Base-by-base conservation (phyloP, 2,888 invertebrate species). In the Chloroclysta siterata region DNA sequence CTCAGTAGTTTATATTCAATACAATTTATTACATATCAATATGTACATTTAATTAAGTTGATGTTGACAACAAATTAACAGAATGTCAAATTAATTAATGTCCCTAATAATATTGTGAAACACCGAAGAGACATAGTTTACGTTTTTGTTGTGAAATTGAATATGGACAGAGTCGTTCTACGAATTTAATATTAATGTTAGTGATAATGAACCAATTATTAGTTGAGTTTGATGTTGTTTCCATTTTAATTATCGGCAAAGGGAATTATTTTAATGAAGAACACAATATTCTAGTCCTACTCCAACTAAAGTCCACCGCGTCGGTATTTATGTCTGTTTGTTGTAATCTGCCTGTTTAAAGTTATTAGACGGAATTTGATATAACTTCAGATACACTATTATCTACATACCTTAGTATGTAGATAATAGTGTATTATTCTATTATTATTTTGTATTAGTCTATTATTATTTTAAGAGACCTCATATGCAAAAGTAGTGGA, bases 61-160 rank as follows among this genome's bases (percentile, higher is more conserved):
- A 50, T 54, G 56, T 56, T 55, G 51, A 51, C 51, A 36, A 50
- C 17, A 28, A 61, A 46, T 42, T 48, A 42, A 41, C 14, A 10
- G 28, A 57, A 57, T 57, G 10, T 42, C 39, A 22, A 39, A 22
- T 55, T 52, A 47, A 57, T 56, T 41, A 22, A 39, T 33, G 51
- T 3, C 22, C n/a, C n/a, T 55, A 51, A 28, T 15, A 17, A 22
- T 13, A 61, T 56, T 53, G 47, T 53, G 56, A 48, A 62, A 62
- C 44, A 52, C 46, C 17, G 13, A 50, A 29, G 13, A 22, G 28
- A 15, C 22, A 15, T 53, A 5, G 46, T 50, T 44, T 39, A 22
- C 46, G 47, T 44, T 36, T 36, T 48, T 55, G 15, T 59, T 54
- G 17, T 33, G 63, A 58, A 63, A 54, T 28, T 42, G 4, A 36